Evolutionary conservation across 2,797 vertebrate species (phyloP), one percentile per base, ranked within the genome.

Genomic region (Enoplosus armatus): DNA sequence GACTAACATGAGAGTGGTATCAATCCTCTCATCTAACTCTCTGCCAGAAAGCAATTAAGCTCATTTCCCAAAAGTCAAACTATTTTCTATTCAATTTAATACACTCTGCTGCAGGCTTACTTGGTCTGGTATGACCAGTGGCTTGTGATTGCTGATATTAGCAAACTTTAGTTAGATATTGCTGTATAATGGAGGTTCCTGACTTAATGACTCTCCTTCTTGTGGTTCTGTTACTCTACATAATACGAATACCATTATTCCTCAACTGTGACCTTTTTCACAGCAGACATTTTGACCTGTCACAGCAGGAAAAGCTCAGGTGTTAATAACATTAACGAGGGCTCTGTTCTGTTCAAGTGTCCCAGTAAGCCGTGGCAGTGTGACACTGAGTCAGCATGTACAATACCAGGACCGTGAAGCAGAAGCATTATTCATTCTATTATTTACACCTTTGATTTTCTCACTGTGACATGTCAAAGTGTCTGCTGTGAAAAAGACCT

Each of bases 201-300:
- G n/a, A 24, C 12, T 50, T 31, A 29, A 35, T 48, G 4, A 27
- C 7, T 27, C 5, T 43, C 37, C 39, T 41, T 3, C 29, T 66
- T 66, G 27, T 59, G 29, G 35, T 45, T 48, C 8, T 45, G 12
- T 31, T 22, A 54, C 18, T 45, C 27, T 47, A 26, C 27, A 5
- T 29, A 4, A 10, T 15, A 18, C n/a, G 11, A 15, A 35, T 56
- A 27, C 18, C 5, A 22, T 45, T 47, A 48, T 31, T 27, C 12
- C 4, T 18, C 1, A 18, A 15, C 18, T 41, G 18, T 35, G n/a
- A 8, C 18, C 35, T 39, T 64, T 72, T 45, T n/a, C 4, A 29
- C 24, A 12, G n/a, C 41, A 55, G 31, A 79, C 60, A 29, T 47
- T 66, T 56, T 54, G n/a, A 76, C 29, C 54, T n/a, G 26, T 72